Base-by-base conservation (phyloP, 2,888 invertebrate species). In the Melikaiella ostensackeni region DNA sequence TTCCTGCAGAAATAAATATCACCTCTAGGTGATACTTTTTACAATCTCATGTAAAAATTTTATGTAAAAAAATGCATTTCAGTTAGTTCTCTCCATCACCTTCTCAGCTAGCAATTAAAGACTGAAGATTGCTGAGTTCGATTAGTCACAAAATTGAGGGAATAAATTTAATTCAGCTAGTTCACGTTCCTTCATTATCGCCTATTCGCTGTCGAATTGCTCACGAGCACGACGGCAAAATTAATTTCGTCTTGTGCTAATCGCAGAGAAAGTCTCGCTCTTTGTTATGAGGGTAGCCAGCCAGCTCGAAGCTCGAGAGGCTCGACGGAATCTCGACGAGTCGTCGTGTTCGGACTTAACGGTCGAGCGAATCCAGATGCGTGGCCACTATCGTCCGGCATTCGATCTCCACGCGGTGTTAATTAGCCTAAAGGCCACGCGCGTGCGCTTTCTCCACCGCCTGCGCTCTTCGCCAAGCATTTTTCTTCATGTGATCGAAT, bases 361-460 rank as follows among this genome's bases (percentile, higher is more conserved):
- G 66, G 46, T 66, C 24, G 57, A 62, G n/a, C 27, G 46, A 24
- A 27, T 46, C 46, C n/a, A 46, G 66, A 66, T 46, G 66, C 66
- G 66, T 66, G 66, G 66, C 50, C 66, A 66, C 66, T 66, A 66
- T 66, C 66, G 66, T 66, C 27, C 66, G 46, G 66, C n/a, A 66
- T 46, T 66, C 27, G 66, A 66, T 66, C 46, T 66, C 66, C 42
- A 50, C 66, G 16, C 66, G 8, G 66, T 66, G 66, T 66, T 66
- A 66, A 66, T 66, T 66, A 66, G 66, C 66, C 30, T 66, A 64
- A 42, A 64, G 38, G 64, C 42, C 38, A 46, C 42, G 66, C 66
- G 66, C 66, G 46, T 66, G 66, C 19, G 66, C 46, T 66, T 66
- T 66, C 66, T 66, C 66, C 27, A 11, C 16, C 38, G 16, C 33